Base-by-base conservation (phyloP, 2,888 invertebrate genomes). In the Melanostoma mellinum region DNA sequence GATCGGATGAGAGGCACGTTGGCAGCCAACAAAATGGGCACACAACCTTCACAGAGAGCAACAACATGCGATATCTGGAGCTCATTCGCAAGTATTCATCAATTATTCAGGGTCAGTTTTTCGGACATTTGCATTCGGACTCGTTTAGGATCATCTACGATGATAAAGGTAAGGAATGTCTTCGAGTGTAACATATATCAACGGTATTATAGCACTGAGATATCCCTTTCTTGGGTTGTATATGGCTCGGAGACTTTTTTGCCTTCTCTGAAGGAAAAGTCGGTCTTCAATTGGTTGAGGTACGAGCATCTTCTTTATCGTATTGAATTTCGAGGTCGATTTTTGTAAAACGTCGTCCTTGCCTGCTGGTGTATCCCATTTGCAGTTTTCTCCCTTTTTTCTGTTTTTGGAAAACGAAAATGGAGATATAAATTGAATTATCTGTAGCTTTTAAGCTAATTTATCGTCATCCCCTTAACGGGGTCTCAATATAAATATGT, bases 51-150 rank as follows among this genome's bases (percentile, higher is more conserved):
- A 94, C 95, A 20, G 94, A 95, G 61, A 94, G 94, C 86, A 96
- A 96, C 89, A 97, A 97, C 91, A 93, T 93, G 44, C 93, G 93
- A 86, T 97, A 97, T 89, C 91, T 97, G 74, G 93, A 94, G 77
- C 92, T 95, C 81, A 94, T 97, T n/a, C 93, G 95, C 10, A 94
- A 94, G 84, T 95, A 95, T 89, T 94, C 96, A 40, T 93, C 94
- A 88, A 95, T 97, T 87, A 97, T 98, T 87, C 95, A 95, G 36
- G 97, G 97, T 32, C 97, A 98, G 92, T 97, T 98, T 92, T 98
- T 97, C 89, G 98, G 97, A 4, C 97, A 98, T 89, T 93, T 97
- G 85, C 98, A 98, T 91, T 97, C 97, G 60, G 98, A 98, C 90
- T 96, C 97, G 0, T 98, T 98, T 91, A 93, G 97, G 50, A 94